A percentile compares a stretch with the other conserved stretches of the same genome.
Evolutionary conservation across 2,797 vertebrate species (phyloP).

Genomic region (Lepus oiostolus): DNA sequence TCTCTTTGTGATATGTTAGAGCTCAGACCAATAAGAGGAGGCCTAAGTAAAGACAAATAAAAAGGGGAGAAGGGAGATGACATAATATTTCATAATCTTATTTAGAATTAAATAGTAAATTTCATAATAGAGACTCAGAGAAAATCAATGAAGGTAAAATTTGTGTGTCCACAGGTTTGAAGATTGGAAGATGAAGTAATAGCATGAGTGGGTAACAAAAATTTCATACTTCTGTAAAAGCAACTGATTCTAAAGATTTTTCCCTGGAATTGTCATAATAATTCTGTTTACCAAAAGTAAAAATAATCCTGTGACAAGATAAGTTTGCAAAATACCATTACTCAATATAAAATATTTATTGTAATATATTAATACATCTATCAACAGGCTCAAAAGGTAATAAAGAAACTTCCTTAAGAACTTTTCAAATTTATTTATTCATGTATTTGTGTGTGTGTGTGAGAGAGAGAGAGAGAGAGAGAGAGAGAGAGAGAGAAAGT

Average conservation of each 20-base stretch:
- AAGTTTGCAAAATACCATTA: neutral
- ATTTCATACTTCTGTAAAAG: neutral
- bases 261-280: neutral
- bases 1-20: accelerated
- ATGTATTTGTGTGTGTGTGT: no score
- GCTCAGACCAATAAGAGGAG: accelerated
- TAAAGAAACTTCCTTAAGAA: neutral
- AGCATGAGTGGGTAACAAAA: neutral
- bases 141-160: neutral
- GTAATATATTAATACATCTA: neutral
- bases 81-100: neutral
- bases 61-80: neutral
- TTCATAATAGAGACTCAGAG: neutral
- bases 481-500: no score
- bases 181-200: neutral
- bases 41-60: neutral
- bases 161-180: neutral
- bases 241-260: neutral
- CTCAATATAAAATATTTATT: neutral
- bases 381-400: neutral
- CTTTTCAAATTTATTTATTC: no score
- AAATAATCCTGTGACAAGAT: neutral
- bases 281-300: neutral
- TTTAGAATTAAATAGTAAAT: neutral
- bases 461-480: no score